Evolutionary conservation across 2,113 vertebrate genomes (phyloP).

Genomic region (Machaerirhynchus nigripectus): DNA sequence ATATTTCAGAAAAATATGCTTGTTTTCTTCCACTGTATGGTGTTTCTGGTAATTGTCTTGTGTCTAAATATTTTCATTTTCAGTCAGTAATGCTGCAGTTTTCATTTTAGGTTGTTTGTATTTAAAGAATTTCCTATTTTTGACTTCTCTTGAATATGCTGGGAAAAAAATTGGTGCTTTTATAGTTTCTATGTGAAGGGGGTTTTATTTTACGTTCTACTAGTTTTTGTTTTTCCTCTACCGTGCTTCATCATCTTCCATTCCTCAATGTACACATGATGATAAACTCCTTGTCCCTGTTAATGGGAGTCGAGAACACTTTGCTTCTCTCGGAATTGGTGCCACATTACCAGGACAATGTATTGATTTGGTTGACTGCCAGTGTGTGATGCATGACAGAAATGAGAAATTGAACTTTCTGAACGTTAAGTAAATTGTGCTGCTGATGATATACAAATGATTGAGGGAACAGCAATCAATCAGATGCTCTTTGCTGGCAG

Average conservation of each 20-base stretch:
- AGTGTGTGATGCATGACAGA: background rate
- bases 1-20: background rate
- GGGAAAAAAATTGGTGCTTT: background rate
- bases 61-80: background rate
- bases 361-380: slow-evolving; percentile 33
- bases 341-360: background rate
- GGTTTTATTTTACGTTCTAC: background rate
- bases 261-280: background rate
- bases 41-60: background rate
- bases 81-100: background rate
- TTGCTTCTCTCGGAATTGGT: background rate
- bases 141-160: background rate
- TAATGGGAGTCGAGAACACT: background rate
- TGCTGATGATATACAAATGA: background rate
- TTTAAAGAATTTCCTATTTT: background rate
- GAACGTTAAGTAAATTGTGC: background rate
- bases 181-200: background rate
- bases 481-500: background rate
- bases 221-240: background rate
- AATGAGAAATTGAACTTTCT: slow-evolving; percentile 38
- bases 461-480: background rate
- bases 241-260: background rate
- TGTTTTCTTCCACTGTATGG: background rate
- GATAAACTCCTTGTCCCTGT: background rate
- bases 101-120: background rate